Conservation (phyloP, 2,888 invertebrate species). For the Polietes domitor region DNA sequence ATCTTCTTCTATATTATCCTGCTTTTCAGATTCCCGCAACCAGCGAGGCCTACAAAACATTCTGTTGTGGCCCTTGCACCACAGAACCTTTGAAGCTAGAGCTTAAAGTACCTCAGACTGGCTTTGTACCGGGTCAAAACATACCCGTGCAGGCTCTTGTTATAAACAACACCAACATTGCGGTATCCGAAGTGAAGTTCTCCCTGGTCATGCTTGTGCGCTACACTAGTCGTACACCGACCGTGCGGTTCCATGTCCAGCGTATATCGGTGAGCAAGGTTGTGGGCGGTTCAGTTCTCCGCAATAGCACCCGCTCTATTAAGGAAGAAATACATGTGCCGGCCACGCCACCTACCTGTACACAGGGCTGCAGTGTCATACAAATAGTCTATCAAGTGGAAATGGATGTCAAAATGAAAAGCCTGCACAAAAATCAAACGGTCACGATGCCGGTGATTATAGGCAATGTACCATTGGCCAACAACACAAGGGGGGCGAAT, state of each 20-base stretch:
- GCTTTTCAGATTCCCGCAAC: constrained; percentile 72
- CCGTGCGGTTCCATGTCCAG: constrained; percentile 71
- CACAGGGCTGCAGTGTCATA: constrained; percentile 74
- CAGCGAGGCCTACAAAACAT: constrained; percentile 74
- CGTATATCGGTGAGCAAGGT: constrained; percentile 72
- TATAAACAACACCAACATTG: constrained; percentile 83
- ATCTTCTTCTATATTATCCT: neutral
- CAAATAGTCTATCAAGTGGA: constrained; percentile 78
- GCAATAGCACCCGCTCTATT: constrained; percentile 72
- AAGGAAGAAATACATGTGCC: constrained; percentile 74
- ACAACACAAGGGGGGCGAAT: constrained; percentile 35
- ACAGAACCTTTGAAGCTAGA: constrained; percentile 76
- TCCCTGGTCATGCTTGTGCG: constrained; percentile 75
- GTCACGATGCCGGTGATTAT: constrained; percentile 78
- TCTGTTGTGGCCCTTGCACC: constrained; percentile 77
- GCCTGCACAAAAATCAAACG: constrained; percentile 72
- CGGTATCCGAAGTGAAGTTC: constrained; percentile 73
- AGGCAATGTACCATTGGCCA: constrained; percentile 77
- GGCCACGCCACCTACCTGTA: constrained; percentile 78
- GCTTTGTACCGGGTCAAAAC: constrained; percentile 78
- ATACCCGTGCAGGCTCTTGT: constrained; percentile 81
- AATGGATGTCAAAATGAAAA: constrained; percentile 73
- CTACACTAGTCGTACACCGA: constrained; percentile 71
- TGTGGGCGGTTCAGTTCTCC: constrained; percentile 73
- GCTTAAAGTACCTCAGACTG: constrained; percentile 76